Base-by-base conservation (phyloP, 2,888 invertebrate genomes). In the Dicranocentrus wangi region DNA sequence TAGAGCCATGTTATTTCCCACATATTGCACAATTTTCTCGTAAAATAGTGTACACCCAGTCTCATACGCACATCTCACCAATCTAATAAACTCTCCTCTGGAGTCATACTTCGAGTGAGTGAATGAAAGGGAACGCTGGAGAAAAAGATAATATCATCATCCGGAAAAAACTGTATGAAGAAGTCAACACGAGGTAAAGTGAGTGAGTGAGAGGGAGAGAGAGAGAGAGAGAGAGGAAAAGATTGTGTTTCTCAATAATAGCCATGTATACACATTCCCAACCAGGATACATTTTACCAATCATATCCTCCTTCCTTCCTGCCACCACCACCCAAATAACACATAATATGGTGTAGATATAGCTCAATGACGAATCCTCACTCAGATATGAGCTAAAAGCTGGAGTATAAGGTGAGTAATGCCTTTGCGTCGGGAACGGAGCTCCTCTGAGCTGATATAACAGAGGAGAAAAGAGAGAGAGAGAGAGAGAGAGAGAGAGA, bases 11-110 rank as follows among this genome's bases (percentile, higher is more conserved):
- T 80, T 80, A 80, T 80, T 80, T 80, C 72, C 79, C 79, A 80
- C 79, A 80, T 80, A 80, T 72, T 80, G 72, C 79, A 72, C 78
- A 78, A 72, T 80, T 80, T 80, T 27, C 66, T 72, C 72, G 71
- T 80, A 72, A 80, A 80, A 80, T 71, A 71, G 51, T 70, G 58
- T 42, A 39, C 42, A 42, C 28, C 21, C 39, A 23, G 19, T 42
- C 25, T 39, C n/a, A 32, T 78, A 69, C 76, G 61, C 43, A 76
- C 66, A 66, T 58, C 51, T 23, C 23, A 13, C 65, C 66, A 66
- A 75, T 39, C 61, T 63, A 75, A 66, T 75, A 55, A 60, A 8
- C 25, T 60, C 25, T 7, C 19, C 25, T 60, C 27, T 17, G n/a
- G n/a, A n/a, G n/a, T n/a, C n/a, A n/a, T n/a, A n/a, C n/a, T n/a